Conservation (phyloP, 2,888 invertebrate species). For the Xestia rhomboidea region DNA sequence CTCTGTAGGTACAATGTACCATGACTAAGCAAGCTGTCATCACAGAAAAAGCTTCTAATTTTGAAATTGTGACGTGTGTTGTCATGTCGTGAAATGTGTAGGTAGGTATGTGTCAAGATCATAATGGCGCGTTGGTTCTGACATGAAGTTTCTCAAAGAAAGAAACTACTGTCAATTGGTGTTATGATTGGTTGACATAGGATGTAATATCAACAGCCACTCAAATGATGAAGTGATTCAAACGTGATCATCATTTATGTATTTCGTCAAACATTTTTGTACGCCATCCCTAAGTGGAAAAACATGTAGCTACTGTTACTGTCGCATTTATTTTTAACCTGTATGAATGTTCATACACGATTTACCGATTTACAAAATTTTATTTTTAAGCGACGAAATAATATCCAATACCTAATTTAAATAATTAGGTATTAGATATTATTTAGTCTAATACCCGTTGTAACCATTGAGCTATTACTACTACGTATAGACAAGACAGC, state of each 20-base stretch:
- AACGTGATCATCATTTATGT: not conserved
- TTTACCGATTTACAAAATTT: not conserved
- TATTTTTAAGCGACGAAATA: too few species aligned
- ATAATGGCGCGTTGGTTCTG: not conserved
- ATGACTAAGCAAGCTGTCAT: conserved; percentile 23
- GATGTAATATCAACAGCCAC: not conserved
- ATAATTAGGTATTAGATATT: too few species aligned
- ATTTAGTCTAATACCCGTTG: too few species aligned
- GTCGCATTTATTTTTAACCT: not conserved
- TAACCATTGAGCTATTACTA: too few species aligned
- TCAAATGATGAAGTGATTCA: not conserved
- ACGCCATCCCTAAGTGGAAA: not conserved
- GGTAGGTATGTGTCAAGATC: not conserved
- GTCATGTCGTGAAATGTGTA: not conserved
- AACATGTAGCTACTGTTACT: not conserved
- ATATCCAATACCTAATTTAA: too few species aligned
- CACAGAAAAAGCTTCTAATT: conserved; percentile 20
- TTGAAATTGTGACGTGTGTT: not conserved
- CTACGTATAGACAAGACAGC: too few species aligned
- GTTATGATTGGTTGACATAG: not conserved
- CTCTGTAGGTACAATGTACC: not conserved
- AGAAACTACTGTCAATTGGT: not conserved
- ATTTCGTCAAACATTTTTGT: not conserved
- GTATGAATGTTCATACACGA: not conserved
- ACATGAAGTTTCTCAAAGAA: not conserved